Percentiles rank a stretch among this genome's conserved stretches.
Conservation (phyloP, 2,113 vertebrate genomes). For the Pterophyllum scalare region DNA sequence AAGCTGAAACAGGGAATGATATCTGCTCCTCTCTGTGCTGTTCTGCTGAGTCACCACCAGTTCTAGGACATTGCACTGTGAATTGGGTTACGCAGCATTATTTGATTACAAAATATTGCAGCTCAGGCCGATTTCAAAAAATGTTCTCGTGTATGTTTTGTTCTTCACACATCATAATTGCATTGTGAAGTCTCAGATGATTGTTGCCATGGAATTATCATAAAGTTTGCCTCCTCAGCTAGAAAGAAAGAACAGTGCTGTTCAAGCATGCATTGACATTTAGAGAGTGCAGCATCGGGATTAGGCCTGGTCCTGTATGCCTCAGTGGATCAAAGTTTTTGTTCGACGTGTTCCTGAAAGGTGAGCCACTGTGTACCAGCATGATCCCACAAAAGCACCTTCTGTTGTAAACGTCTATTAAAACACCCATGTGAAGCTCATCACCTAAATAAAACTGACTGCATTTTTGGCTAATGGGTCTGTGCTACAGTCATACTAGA, state of each 20-base stretch:
- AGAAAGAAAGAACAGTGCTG: not conserved
- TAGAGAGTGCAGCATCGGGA: slow-evolving; percentile 4
- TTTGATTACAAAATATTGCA: slow-evolving; percentile 37
- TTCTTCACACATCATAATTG: not conserved
- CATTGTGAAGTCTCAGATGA: not conserved
- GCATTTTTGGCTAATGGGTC: not conserved
- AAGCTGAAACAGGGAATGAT: slow-evolving; percentile 13
- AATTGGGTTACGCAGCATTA: slow-evolving; percentile 52
- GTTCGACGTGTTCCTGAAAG: not conserved
- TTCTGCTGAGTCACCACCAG: slow-evolving; percentile 70
- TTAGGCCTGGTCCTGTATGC: not conserved
- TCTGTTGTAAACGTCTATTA: not conserved
- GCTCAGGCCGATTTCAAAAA: not conserved
- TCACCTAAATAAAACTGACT: not conserved
- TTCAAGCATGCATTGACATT: slow-evolving; percentile 8
- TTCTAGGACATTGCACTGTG: slow-evolving; percentile 46
- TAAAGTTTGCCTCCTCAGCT: not conserved
- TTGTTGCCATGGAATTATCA: slow-evolving; percentile 30
- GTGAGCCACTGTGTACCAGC: not conserved
- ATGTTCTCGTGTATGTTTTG: not conserved
- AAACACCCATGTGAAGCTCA: not conserved
- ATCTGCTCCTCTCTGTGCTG: slow-evolving; percentile 16
- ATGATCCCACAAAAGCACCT: not conserved
- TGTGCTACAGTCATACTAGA: not conserved
- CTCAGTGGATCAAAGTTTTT: slow-evolving; percentile 3